These are phyloP conservation scores for Epinephelus lanceolatus DNA, from an alignment of 2,113 vertebrate genomes.

Conservation along the genomic window DNA sequence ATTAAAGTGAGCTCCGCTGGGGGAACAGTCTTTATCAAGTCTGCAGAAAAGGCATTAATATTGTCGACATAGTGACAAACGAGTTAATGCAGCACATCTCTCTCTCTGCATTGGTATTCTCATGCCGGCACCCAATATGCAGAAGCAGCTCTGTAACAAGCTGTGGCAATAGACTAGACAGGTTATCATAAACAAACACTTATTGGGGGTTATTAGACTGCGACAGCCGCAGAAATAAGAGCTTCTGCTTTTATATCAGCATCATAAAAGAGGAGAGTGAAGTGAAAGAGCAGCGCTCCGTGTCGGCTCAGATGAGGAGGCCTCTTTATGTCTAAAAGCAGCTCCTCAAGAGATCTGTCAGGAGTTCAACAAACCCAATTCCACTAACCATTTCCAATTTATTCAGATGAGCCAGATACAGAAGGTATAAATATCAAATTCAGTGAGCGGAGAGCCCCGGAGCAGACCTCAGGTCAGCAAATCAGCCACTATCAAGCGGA, in stretches of 20 bases:
- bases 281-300: not conserved
- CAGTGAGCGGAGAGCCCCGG: not conserved
- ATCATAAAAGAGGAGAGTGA: constrained; percentile 14
- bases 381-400: constrained; percentile 29
- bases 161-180: constrained; percentile 29
- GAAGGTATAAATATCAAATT: constrained; percentile 30
- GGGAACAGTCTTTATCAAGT: constrained; percentile 44
- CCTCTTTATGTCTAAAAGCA: constrained; percentile 22
- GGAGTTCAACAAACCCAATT: constrained; percentile 21
- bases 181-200: constrained; percentile 55
- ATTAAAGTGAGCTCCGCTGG: constrained; percentile 39
- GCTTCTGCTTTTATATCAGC: constrained; percentile 7
- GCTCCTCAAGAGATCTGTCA: constrained; percentile 29
- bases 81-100: constrained; percentile 40
- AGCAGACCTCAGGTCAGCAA: constrained; percentile 46
- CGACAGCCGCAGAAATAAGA: not conserved
- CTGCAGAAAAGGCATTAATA: constrained; percentile 53
- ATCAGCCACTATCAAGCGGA: constrained; percentile 18
- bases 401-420: constrained; percentile 37
- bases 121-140: constrained; percentile 5
- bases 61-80: constrained; percentile 52
- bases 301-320: not conserved
- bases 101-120: constrained; percentile 47
- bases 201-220: constrained; percentile 38
- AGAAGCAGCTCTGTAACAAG: constrained; percentile 42